These are phyloP conservation scores for Battus philenor DNA, from an alignment of 1,140 invertebrate species.

Conservation along the genomic window DNA sequence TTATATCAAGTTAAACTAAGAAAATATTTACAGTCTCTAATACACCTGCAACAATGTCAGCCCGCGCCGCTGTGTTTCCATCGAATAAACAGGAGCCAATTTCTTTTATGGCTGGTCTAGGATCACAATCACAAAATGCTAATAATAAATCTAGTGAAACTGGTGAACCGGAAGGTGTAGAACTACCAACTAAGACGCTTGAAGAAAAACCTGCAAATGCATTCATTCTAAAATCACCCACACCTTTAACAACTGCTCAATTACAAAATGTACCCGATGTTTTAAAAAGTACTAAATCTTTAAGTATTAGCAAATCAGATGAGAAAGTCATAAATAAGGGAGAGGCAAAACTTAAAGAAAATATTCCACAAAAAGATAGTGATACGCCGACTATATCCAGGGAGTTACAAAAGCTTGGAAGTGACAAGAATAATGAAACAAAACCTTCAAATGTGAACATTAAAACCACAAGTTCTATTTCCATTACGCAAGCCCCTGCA, in stretches of 20 bases:
- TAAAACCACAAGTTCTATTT: background rate
- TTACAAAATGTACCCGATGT: conserved; percentile 5
- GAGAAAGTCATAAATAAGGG: background rate
- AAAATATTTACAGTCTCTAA: conserved; percentile 18
- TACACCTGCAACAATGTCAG: conserved; percentile 2
- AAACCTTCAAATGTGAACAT: conserved; percentile 4
- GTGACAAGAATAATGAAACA: conserved; percentile 1
- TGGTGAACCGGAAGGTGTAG: background rate
- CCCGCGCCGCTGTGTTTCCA: conserved; percentile 21
- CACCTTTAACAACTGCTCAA: background rate
- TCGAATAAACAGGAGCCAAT: conserved; percentile 31
- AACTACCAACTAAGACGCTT: background rate
- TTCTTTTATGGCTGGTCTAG: conserved; percentile 22
- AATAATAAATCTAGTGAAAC: conserved; percentile 8
- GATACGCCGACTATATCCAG: background rate
- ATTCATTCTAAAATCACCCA: conserved; percentile 2
- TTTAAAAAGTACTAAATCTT: conserved; percentile 1
- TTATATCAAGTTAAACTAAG: no score
- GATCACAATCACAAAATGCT: conserved; percentile 1
- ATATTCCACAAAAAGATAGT: background rate
- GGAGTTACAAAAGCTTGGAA: background rate
- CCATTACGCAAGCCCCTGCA: background rate
- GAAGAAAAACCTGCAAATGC: background rate
- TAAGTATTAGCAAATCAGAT: background rate
- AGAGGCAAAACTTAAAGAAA: conserved; percentile 7